These are phyloP conservation scores for Phainopepla nitens DNA, from an alignment of 2,113 vertebrate species.

Conservation along the genomic window DNA sequence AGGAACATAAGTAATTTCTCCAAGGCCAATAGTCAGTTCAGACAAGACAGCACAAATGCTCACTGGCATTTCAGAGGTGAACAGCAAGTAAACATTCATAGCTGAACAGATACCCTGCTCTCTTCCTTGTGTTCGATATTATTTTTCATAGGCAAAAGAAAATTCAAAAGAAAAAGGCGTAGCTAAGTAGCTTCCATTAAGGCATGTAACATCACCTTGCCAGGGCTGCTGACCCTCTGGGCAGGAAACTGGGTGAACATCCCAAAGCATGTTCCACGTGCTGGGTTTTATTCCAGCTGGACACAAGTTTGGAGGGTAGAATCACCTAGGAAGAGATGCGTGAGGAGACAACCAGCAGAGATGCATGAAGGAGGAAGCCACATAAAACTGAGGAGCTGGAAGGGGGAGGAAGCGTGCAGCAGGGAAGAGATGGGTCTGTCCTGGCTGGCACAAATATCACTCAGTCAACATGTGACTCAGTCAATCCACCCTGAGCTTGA, in stretches of 20 bases:
- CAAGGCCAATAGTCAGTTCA: conserved; percentile 13
- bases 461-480: neutral
- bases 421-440: neutral
- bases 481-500: neutral
- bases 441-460: neutral
- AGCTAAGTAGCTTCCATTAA: neutral
- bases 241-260: neutral
- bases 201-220: neutral
- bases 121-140: neutral
- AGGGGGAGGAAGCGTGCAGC: neutral
- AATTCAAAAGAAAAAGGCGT: neutral
- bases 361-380: neutral
- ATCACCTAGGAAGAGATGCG: neutral
- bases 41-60: conserved; percentile 45
- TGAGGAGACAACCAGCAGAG: neutral
- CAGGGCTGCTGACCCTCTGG: neutral
- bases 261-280: neutral
- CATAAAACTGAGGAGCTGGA: neutral
- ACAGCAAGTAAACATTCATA: conserved; percentile 12
- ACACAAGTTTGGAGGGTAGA: neutral
- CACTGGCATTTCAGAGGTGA: conserved; percentile 52
- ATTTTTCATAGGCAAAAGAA: neutral
- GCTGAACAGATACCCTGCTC: neutral
- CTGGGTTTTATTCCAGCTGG: neutral
- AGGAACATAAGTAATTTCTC: conserved; percentile 9